Evolutionary conservation across 2,113 vertebrate species (phyloP), one percentile per base, ranked within the genome.

Genomic region (Scomber scombrus): DNA sequence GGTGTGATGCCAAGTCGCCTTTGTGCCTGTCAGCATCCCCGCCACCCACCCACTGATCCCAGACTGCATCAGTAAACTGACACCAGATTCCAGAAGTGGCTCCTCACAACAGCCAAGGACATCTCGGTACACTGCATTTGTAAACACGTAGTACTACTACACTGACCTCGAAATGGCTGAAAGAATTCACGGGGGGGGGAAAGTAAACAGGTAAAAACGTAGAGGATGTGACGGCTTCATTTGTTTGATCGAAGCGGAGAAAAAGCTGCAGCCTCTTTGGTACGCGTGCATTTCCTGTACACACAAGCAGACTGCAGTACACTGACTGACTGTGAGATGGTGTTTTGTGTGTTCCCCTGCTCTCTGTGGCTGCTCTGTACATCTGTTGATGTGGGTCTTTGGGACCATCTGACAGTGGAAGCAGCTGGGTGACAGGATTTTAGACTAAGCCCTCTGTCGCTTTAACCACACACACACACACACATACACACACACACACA

Each of bases 61-160:
- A 91, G 88, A 92, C 91, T 85, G 76, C 90, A 85, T 85, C 88
- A 86, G 94, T 93, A 95, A 95, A 88, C 85, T 47, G 93, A 95
- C 91, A 94, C 94, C 93, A 60, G 85, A 90, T 90, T 94, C 91
- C 91, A 91, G 89, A 89, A 92, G 88, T 85, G 80, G 78, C 90
- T 93, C 89, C 84, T 80, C 26, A 61, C 74, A 58, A 78, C 88
- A 90, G 91, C 91, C 91, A 94, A 94, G 93, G 92, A 93, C 91
- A 89, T 92, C 89, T 93, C 80, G 56, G 78, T 62, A 47, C 12
- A 21, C 73, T 71, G 69, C 78, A 65, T 26, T 26, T 93, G 90
- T 93, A 93, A 92, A 93, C 90, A 92, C 58, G 60, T 81, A 90
- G 92, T 85, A 81, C 83, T 86, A 88, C 71, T 60, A 78, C 77